A percentile compares a stretch with the other conserved stretches of the same genome.
phyloP scores from a whole-genome alignment of 2,888 invertebrate genomes.

The Andrena bucephala region DNA sequence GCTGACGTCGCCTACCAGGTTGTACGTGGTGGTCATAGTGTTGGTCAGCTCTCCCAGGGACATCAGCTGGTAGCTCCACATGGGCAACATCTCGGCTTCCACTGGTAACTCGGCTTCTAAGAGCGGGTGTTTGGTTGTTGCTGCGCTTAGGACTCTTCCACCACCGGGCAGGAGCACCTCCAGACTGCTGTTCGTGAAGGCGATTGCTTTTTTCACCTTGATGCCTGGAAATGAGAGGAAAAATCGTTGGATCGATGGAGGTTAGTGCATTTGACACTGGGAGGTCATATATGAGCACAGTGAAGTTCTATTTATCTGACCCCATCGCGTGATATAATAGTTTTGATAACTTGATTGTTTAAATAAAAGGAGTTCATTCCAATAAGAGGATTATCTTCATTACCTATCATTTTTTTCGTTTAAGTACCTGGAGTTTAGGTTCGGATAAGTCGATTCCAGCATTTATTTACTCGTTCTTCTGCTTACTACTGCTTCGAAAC shows the following conservation, averaged over 20 bases:
- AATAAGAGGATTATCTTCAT: too few relatives aligned
- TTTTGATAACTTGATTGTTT: background rate
- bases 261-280: too few relatives aligned
- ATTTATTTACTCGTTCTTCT: too few relatives aligned
- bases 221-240: constrained; percentile 65
- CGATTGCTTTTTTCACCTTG: constrained; percentile 91
- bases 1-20: constrained; percentile 93
- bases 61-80: constrained; percentile 94
- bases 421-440: too few relatives aligned
- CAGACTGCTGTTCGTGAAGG: constrained; percentile 92
- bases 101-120: constrained; percentile 94
- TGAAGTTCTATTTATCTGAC: too few relatives aligned
- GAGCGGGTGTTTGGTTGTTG: constrained; percentile 92
- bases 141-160: constrained; percentile 91
- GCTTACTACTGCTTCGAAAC: background rate
- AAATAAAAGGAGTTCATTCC: too few relatives aligned
- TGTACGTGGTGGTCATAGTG: constrained; percentile 93
- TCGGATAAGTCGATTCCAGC: too few relatives aligned
- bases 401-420: too few relatives aligned
- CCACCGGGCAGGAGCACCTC: constrained; percentile 91
- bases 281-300: too few relatives aligned
- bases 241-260: background rate
- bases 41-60: constrained; percentile 92
- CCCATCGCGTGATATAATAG: background rate
- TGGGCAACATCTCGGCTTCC: constrained; percentile 95